A percentile compares a stretch with the other conserved stretches of the same genome.
Conservation (phyloP, 2,888 invertebrate genomes). For the Yponomeuta cagnagella region DNA sequence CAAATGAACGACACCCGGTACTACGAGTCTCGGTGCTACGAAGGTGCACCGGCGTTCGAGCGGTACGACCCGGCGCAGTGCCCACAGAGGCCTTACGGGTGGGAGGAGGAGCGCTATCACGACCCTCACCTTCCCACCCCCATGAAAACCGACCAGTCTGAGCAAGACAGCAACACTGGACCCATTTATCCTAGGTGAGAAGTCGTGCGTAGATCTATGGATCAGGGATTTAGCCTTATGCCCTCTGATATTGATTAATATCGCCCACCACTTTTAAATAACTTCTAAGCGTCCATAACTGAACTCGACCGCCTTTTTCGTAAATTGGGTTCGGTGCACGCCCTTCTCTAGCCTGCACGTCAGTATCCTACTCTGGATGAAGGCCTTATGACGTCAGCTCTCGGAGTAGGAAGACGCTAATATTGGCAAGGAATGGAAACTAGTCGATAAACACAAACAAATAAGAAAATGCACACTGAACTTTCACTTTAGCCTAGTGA, state of each 20-base stretch:
- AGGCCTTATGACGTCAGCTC: no score
- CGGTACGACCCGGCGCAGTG: conserved; percentile 71
- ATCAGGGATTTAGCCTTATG: not conserved
- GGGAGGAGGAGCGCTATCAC: conserved; percentile 77
- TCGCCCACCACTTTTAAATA: not conserved
- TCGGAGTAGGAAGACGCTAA: no score
- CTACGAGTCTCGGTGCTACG: conserved; percentile 70
- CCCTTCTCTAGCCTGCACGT: no score
- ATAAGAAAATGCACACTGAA: no score
- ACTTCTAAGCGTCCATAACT: not conserved
- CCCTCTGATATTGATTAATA: not conserved
- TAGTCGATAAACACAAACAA: no score
- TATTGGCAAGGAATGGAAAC: no score
- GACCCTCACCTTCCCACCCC: conserved; percentile 75
- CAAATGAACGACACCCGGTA: conserved; percentile 78
- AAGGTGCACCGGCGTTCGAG: conserved; percentile 70
- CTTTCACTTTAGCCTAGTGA: no score
- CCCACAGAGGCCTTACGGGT: conserved; percentile 68
- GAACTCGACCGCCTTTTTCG: no score
- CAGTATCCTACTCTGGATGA: no score
- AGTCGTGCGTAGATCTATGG: not conserved
- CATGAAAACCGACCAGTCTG: conserved; percentile 82
- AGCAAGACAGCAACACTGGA: conserved; percentile 80
- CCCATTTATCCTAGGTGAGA: conserved; percentile 84
- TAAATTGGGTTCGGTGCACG: no score